A percentile compares a stretch with the other conserved stretches of the same genome.
These are phyloP conservation scores for Hetaerina americana DNA, from an alignment of 1,140 invertebrate genomes.

Conservation along the genomic window DNA sequence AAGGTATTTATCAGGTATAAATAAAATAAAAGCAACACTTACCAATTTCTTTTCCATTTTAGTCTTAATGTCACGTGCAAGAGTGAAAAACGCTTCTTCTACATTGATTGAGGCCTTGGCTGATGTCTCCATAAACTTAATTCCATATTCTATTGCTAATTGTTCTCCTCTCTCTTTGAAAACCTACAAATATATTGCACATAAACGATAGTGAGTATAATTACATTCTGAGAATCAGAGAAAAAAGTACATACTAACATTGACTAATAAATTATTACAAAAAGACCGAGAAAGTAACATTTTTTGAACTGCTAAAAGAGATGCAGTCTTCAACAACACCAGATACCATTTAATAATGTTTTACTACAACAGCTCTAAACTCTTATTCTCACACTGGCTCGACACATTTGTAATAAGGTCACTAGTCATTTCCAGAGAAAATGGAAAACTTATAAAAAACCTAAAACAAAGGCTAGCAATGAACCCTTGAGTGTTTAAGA, in stretches of 20 bases:
- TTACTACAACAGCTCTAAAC: too few species aligned
- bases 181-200: slow-evolving; percentile 37
- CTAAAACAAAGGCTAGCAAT: too few species aligned
- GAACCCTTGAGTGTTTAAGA: too few species aligned
- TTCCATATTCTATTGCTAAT: slow-evolving; percentile 79
- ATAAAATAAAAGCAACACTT: too few species aligned
- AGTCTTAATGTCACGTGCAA: slow-evolving; percentile 86
- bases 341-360: too few species aligned
- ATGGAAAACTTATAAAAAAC: too few species aligned
- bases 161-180: slow-evolving; percentile 56
- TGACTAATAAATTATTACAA: not conserved
- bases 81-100: slow-evolving; percentile 81
- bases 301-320: not conserved
- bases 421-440: too few species aligned
- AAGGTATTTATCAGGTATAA: too few species aligned
- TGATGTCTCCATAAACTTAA: slow-evolving; percentile 88
- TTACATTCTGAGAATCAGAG: not conserved
- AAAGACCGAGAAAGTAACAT: not conserved
- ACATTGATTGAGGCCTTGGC: slow-evolving; percentile 85
- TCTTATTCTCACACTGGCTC: too few species aligned
- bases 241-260: not conserved
- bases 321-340: too few species aligned
- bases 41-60: slow-evolving; percentile 95
- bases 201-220: slow-evolving; percentile 2
- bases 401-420: too few species aligned